Evolutionary conservation across 2,113 vertebrate species (phyloP), one percentile per base, ranked within the genome.

Genomic region (Tetraodon nigroviridis): DNA sequence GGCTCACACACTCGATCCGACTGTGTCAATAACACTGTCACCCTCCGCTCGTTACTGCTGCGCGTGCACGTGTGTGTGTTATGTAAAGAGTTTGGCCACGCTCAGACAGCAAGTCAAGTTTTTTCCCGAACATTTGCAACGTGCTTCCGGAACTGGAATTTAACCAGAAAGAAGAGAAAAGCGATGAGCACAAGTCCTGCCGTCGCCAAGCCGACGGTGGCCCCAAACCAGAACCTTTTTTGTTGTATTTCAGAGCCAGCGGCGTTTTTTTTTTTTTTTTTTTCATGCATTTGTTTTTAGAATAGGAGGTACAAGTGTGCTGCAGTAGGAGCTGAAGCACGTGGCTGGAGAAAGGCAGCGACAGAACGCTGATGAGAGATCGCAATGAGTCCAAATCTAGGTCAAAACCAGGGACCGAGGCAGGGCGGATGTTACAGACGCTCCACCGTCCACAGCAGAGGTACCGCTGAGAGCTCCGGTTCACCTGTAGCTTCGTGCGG

Each of bases 161-260:
- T 50, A 59, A 78, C 64, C 54, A 71, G 48, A 56, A 22, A 49
- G 29, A 15, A 41, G 20, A 50, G 58, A 54, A 48, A 15, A 64
- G 0, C 58, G 63, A 54, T 65, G 60, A 69, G 72, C 14, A 22
- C 55, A 48, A 37, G 61, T 61, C 51, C 68, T 58, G 58, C 71
- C 76, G 76, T 73, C 73, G 72, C 74, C 78, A 83, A 83, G 54
- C 64, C 17, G 27, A 48, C 76, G 56, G 56, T 64, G 77, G 65
- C 62, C 71, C 72, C 61, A 62, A 62, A 78, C 48, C 63, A 80
- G 55, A 58, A 40, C 55, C 55, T 74, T 63, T 7, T 69, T 59
- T 53, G 58, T 64, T 44, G 48, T 51, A 67, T 47, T 69, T 56
- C 5, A 8, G 50, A 69, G 76, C 79, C 66, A 84, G 54, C 37